A percentile compares a stretch with the other conserved stretches of the same genome.
phyloP scores from a whole-genome alignment of 92 coral and sea anemone genomes.

The Umimayanthus kanabou region DNA sequence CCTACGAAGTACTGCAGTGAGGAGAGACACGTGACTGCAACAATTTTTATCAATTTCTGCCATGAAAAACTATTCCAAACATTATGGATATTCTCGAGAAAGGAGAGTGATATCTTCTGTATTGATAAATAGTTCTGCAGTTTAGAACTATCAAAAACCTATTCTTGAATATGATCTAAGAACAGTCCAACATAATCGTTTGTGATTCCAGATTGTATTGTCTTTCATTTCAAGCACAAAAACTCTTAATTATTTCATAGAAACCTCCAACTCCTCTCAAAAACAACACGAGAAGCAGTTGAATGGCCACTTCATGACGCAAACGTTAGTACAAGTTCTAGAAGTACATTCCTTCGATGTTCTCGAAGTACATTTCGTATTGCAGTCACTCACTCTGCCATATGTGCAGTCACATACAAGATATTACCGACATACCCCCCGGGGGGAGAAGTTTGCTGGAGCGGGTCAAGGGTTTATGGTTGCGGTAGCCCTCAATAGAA shows the following conservation, averaged over 20 bases:
- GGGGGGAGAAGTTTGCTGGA: constrained; percentile 67
- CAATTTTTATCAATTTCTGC: neutral
- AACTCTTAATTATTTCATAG: no score
- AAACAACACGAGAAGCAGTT: neutral
- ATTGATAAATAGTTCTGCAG: neutral
- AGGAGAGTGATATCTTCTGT: neutral
- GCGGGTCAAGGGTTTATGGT: constrained; percentile 86
- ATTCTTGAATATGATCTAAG: neutral
- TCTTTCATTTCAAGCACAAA: neutral
- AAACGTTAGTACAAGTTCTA: neutral
- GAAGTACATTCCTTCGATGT: neutral
- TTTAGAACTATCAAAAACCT: neutral
- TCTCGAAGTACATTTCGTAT: neutral
- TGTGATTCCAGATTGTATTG: neutral
- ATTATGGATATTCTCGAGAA: no score
- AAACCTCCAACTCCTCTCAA: neutral
- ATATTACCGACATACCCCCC: constrained; percentile 29
- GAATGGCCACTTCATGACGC: neutral
- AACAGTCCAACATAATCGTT: neutral
- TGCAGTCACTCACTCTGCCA: constrained; percentile 14
- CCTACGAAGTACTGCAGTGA: neutral
- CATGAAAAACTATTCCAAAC: neutral
- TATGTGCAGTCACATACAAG: constrained; percentile 4
- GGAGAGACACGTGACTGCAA: neutral
- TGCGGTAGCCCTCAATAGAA: constrained; percentile 95